phyloP scores from a whole-genome alignment of 1,140 invertebrate species.

The Cotesia vestalis region DNA sequence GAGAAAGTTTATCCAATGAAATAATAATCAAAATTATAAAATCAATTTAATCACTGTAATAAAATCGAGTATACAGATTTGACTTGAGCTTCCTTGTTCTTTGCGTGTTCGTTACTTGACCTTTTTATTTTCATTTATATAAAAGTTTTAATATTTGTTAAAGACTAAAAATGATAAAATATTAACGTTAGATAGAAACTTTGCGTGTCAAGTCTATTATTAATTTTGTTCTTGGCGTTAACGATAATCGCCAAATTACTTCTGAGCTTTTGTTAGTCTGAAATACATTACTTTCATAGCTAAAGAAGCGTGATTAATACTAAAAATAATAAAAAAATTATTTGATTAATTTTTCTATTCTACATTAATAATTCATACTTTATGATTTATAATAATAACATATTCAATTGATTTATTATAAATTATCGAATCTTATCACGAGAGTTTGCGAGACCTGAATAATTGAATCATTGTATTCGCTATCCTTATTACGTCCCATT shows the following conservation, averaged over 20 bases:
- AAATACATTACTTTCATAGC: background rate
- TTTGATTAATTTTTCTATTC: background rate
- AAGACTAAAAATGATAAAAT: slow-evolving; percentile 20
- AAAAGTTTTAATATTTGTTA: background rate
- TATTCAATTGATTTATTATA: slow-evolving; percentile 21
- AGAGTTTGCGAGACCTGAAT: slow-evolving; percentile 19
- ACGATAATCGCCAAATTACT: slow-evolving; percentile 57
- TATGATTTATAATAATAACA: slow-evolving; percentile 12
- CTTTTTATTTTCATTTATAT: slow-evolving; percentile 13
- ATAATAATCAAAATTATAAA: no score
- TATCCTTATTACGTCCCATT: slow-evolving; percentile 1
- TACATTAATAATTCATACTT: background rate
- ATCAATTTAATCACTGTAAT: slow-evolving; percentile 5
- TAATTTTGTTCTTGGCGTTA: slow-evolving; percentile 55
- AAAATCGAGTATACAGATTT: slow-evolving; percentile 1
- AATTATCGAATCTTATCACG: slow-evolving; percentile 37
- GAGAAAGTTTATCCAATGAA: background rate
- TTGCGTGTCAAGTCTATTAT: slow-evolving; percentile 60
- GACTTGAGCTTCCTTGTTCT: background rate
- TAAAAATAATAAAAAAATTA: slow-evolving; percentile 14
- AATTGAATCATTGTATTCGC: background rate
- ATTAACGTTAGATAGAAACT: slow-evolving; percentile 32
- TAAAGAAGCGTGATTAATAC: background rate
- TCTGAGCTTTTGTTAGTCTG: background rate
- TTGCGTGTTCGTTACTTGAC: slow-evolving; percentile 21